Evolutionary conservation across 2,113 vertebrate species (phyloP).

Genomic region (Erinaceus europaeus): DNA sequence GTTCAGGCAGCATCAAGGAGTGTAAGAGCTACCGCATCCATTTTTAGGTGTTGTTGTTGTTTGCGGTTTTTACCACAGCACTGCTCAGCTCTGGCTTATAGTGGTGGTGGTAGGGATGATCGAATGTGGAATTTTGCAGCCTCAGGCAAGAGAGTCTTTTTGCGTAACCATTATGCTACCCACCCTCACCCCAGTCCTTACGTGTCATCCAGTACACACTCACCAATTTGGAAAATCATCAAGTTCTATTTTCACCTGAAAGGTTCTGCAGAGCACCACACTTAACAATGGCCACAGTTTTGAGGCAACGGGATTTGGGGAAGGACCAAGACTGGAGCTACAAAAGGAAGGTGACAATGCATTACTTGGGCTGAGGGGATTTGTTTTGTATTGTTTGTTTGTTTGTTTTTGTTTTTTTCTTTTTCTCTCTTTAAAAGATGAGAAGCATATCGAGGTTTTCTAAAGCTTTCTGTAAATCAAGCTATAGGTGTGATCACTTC

Average conservation of each 20-base stretch:
- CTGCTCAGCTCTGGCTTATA: too few species aligned
- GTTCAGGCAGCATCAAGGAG: neutral
- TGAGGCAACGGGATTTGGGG: too few species aligned
- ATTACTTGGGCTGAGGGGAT: neutral
- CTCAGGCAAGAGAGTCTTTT: too few species aligned
- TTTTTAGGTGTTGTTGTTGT: too few species aligned
- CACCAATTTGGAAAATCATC: neutral
- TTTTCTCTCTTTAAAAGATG: neutral
- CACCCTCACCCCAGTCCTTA: too few species aligned
- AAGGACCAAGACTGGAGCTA: too few species aligned
- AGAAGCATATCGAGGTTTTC: neutral
- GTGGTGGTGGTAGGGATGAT: too few species aligned
- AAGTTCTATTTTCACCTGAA: neutral
- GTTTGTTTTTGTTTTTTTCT: neutral
- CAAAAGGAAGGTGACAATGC: neutral
- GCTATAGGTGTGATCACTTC: neutral
- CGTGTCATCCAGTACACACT: neutral
- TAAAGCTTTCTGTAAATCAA: slow-evolving; percentile 12
- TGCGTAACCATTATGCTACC: too few species aligned
- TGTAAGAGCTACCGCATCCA: too few species aligned
- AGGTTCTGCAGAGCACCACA: neutral
- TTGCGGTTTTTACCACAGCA: too few species aligned
- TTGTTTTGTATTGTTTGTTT: neutral
- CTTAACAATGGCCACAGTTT: too few species aligned
- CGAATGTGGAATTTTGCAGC: too few species aligned